Conservation (phyloP, 1,140 invertebrate species). For the Magallana ariakensis region DNA sequence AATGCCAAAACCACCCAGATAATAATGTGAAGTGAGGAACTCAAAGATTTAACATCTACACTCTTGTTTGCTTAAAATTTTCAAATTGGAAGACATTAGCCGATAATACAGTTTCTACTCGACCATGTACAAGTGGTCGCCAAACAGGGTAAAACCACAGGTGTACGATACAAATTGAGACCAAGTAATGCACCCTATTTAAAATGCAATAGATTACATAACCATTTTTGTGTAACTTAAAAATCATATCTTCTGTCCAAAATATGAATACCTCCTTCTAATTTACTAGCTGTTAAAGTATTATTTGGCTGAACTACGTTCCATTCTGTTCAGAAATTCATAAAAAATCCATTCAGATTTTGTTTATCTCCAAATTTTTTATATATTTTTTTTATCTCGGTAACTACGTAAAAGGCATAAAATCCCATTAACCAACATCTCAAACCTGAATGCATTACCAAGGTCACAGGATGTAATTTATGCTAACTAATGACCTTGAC, state of each 20-base stretch:
- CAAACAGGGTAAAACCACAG: slow-evolving; percentile 4
- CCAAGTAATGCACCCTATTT: slow-evolving; percentile 11
- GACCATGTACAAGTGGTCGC: slow-evolving; percentile 8
- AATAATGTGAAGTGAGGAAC: slow-evolving; percentile 21
- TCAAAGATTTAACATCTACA: slow-evolving; percentile 2
- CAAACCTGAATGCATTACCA: neutral
- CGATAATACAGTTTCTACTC: slow-evolving; percentile 7
- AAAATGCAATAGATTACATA: slow-evolving; percentile 8
- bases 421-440: slow-evolving; percentile 9
- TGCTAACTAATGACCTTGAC: neutral
- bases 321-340: neutral
- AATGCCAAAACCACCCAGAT: slow-evolving; percentile 1
- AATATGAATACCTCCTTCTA: neutral
- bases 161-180: slow-evolving; percentile 10
- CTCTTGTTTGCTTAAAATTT: slow-evolving; percentile 19
- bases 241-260: neutral
- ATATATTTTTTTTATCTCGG: slow-evolving; percentile 1
- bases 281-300: no score
- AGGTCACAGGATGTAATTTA: slow-evolving; percentile 14
- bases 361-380: neutral
- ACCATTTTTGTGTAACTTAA: neutral
- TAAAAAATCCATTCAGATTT: no score
- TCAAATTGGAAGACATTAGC: neutral
- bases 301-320: neutral
- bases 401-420: neutral